phyloP scores from a whole-genome alignment of 1,140 invertebrate genomes.

The Hyposmocoma kahamanoa region DNA sequence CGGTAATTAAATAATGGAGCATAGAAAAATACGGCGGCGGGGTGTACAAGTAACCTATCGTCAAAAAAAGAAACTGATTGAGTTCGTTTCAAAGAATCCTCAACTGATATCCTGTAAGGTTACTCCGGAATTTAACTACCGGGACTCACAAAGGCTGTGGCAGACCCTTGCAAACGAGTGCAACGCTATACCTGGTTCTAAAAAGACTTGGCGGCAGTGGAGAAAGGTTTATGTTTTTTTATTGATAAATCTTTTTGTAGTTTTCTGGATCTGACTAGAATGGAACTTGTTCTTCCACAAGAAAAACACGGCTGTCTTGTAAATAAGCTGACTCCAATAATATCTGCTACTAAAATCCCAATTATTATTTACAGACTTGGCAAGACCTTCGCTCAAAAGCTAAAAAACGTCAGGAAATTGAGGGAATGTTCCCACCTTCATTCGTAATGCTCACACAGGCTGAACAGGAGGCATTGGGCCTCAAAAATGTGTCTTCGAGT shows the following conservation, averaged over 20 bases:
- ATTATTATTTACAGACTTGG: conserved; percentile 48
- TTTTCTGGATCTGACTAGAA: too few species aligned
- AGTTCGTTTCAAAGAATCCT: conserved; percentile 50
- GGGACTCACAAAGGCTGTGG: conserved; percentile 52
- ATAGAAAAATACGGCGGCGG: background rate
- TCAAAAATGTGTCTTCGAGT: conserved; percentile 28
- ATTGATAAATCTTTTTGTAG: background rate
- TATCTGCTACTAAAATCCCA: background rate
- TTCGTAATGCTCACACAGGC: conserved; percentile 27
- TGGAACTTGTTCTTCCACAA: too few species aligned
- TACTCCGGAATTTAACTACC: conserved; percentile 46
- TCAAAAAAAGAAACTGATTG: conserved; percentile 58
- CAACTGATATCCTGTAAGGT: conserved; percentile 49
- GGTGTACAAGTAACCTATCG: background rate
- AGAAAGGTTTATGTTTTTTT: conserved; percentile 43
- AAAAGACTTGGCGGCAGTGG: conserved; percentile 62
- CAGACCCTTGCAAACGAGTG: conserved; percentile 51
- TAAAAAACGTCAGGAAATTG: conserved; percentile 43
- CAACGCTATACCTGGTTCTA: conserved; percentile 52
- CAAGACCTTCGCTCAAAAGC: conserved; percentile 53
- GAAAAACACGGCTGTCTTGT: too few species aligned
- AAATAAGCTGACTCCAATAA: too few species aligned
- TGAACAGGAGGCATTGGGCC: conserved; percentile 42
- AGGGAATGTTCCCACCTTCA: conserved; percentile 36
- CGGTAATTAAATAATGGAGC: background rate